phyloP scores from a whole-genome alignment of 2,113 vertebrate species.

The Istiophorus platypterus region DNA sequence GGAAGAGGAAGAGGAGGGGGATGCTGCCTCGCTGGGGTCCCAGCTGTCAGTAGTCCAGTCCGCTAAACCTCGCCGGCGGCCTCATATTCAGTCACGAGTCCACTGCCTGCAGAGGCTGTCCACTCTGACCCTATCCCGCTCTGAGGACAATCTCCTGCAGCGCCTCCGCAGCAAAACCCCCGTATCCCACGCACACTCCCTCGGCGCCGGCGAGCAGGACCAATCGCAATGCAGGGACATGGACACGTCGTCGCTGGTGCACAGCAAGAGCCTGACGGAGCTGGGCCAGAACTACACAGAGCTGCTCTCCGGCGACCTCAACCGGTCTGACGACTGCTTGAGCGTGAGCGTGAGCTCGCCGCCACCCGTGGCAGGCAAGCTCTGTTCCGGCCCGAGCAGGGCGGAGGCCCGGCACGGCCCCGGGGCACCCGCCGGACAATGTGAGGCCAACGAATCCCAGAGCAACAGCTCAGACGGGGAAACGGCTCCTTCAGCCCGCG shows the following conservation, averaged over 20 bases:
- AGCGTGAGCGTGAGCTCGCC: conserved; percentile 48
- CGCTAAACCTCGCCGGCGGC: conserved; percentile 85
- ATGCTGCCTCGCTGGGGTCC: conserved; percentile 60
- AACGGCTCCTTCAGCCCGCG: conserved; percentile 29
- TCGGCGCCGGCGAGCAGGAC: not conserved
- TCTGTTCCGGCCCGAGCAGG: conserved; percentile 59
- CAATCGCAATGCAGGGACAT: not conserved
- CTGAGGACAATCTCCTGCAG: conserved; percentile 92
- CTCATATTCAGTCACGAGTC: conserved; percentile 83
- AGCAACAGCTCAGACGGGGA: conserved; percentile 72
- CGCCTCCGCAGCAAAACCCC: conserved; percentile 60
- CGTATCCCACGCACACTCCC: not conserved
- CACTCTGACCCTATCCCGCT: conserved; percentile 84
- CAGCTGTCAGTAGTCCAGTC: conserved; percentile 75
- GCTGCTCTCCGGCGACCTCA: conserved; percentile 23
- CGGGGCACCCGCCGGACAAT: not conserved
- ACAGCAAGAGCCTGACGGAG: conserved; percentile 89
- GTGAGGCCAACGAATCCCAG: not conserved
- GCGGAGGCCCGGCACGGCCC: conserved; percentile 34
- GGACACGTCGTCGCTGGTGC: conserved; percentile 48
- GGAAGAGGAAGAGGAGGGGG: conserved; percentile 70
- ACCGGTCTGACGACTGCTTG: conserved; percentile 44
- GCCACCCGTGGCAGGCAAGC: conserved; percentile 54
- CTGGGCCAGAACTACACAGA: conserved; percentile 68
- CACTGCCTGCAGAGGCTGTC: conserved; percentile 72